Evolutionary conservation across 2,888 invertebrate genomes (phyloP).

Genomic region (Acronicta leporina): DNA sequence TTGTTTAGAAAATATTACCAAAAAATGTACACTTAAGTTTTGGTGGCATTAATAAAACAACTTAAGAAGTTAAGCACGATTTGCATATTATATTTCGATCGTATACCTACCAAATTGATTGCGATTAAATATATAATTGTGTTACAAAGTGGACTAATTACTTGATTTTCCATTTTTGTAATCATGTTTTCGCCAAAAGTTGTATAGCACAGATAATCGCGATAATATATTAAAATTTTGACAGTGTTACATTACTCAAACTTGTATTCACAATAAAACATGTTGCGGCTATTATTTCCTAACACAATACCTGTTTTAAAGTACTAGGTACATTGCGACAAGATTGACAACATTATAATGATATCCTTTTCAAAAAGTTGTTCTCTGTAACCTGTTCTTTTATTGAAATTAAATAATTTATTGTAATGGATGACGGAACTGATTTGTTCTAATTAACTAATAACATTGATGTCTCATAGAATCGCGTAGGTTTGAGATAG

Average conservation of each 20-base stretch:
- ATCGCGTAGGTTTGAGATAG: no score
- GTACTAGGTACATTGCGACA: constrained; percentile 30
- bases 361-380: neutral
- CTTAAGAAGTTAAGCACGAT: constrained; percentile 31
- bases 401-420: neutral
- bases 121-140: constrained; percentile 30
- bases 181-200: constrained; percentile 38
- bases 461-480: no score
- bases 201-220: constrained; percentile 27
- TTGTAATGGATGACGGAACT: neutral
- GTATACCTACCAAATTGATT: constrained; percentile 44
- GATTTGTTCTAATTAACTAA: neutral
- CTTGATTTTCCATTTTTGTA: constrained; percentile 50
- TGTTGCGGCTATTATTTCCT: constrained; percentile 32
- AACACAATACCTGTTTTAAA: constrained; percentile 33
- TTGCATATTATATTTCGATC: constrained; percentile 45
- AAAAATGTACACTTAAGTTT: constrained; percentile 27
- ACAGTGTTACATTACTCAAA: constrained; percentile 41
- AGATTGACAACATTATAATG: constrained; percentile 1
- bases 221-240: constrained; percentile 42
- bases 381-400: neutral
- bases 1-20: constrained; percentile 37
- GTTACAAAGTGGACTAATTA: constrained; percentile 35
- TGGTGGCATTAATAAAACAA: constrained; percentile 29
- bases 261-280: constrained; percentile 46